Percentiles rank a stretch among this genome's conserved stretches.
Conservation (phyloP, 2,797 vertebrate species). For the Triplophysa bombifrons region DNA sequence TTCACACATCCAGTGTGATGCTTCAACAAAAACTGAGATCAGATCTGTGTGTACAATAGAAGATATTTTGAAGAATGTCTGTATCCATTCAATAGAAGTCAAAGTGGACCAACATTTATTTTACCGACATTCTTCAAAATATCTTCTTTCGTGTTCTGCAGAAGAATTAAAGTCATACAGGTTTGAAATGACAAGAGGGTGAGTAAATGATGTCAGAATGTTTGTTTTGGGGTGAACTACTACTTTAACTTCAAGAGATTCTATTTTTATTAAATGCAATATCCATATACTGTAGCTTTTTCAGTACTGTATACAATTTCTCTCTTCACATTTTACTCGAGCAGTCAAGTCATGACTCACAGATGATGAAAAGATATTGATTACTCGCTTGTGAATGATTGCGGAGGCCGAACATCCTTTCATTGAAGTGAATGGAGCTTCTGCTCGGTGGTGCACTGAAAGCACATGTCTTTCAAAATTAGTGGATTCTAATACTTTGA, state of each 20-base stretch:
- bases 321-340: background rate
- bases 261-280: background rate
- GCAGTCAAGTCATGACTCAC: slow-evolving; percentile 9
- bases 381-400: slow-evolving; percentile 1
- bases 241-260: background rate
- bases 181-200: too few relatives aligned
- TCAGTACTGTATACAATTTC: background rate
- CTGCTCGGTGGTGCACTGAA: background rate
- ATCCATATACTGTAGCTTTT: background rate
- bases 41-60: too few relatives aligned
- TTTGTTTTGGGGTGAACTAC: too few relatives aligned
- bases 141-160: too few relatives aligned
- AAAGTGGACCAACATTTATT: too few relatives aligned
- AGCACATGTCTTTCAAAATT: background rate
- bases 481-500: background rate
- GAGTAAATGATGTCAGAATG: too few relatives aligned
- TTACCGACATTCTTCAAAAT: too few relatives aligned
- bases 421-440: background rate
- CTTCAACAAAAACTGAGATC: background rate
- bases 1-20: background rate
- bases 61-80: too few relatives aligned
- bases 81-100: too few relatives aligned
- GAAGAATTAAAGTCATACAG: too few relatives aligned
- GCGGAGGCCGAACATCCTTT: background rate
- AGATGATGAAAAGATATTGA: background rate